These are phyloP conservation scores for Noturus placidus DNA, from an alignment of 2,113 vertebrate genomes.

Conservation along the genomic window DNA sequence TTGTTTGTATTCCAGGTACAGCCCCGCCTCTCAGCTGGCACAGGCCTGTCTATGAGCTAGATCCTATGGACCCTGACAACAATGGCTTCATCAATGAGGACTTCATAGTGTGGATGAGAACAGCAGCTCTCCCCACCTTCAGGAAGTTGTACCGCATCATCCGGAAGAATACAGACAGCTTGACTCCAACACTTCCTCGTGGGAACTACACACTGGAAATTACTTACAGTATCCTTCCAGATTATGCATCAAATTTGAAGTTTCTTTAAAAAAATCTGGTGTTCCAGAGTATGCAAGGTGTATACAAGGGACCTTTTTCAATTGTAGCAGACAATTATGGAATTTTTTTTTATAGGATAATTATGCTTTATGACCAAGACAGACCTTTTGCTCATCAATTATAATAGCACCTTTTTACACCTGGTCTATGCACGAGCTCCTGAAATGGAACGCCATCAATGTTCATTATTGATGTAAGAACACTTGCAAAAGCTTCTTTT, in stretches of 20 bases:
- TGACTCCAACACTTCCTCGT: slow-evolving; percentile 81
- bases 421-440: background rate
- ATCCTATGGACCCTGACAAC: slow-evolving; percentile 77
- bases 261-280: background rate
- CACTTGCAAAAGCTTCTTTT: background rate
- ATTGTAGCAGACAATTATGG: background rate
- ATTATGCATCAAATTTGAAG: background rate
- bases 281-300: background rate
- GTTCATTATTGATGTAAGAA: background rate
- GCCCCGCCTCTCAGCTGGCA: slow-evolving; percentile 89
- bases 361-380: background rate
- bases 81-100: slow-evolving; percentile 98
- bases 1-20: slow-evolving; percentile 70
- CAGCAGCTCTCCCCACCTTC: slow-evolving; percentile 93
- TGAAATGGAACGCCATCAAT: background rate
- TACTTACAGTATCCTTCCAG: slow-evolving; percentile 95
- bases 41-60: slow-evolving; percentile 83
- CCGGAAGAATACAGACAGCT: slow-evolving; percentile 72
- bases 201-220: slow-evolving; percentile 85
- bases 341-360: background rate
- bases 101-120: slow-evolving; percentile 99
- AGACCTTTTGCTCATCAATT: background rate
- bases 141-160: slow-evolving; percentile 97
- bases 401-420: background rate
- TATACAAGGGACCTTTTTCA: background rate